These are phyloP conservation scores for Drosophila nasuta DNA, from an alignment of 1,140 invertebrate genomes.

Conservation along the genomic window DNA sequence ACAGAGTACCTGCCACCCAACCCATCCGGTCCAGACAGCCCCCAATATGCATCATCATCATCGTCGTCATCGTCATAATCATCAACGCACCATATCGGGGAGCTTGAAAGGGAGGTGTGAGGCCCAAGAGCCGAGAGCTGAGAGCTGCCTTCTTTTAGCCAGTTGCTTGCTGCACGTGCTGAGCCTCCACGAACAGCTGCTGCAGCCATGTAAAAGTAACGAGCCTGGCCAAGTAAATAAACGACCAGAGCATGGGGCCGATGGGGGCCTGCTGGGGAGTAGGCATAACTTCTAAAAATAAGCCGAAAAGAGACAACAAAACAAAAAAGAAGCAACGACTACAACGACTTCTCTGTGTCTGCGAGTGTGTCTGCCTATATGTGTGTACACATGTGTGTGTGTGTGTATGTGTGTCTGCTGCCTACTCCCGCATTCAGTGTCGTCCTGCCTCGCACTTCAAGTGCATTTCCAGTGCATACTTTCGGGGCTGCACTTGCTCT, in stretches of 20 bases:
- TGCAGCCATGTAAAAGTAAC: conserved; percentile 71
- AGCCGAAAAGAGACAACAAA: conserved; percentile 82
- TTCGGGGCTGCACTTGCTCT: conserved; percentile 55
- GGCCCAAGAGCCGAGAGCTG: conserved; percentile 14
- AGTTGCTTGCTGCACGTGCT: conserved; percentile 82
- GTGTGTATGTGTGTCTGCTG: conserved; percentile 19
- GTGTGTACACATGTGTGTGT: background rate
- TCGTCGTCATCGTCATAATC: conserved; percentile 32
- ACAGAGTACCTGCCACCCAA: conserved; percentile 9
- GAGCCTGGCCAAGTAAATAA: conserved; percentile 78
- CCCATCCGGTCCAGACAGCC: conserved; percentile 46
- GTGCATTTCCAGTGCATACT: conserved; percentile 78
- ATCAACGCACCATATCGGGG: conserved; percentile 54
- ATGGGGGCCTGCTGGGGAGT: conserved; percentile 6
- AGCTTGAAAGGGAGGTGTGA: conserved; percentile 1
- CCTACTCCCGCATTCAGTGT: conserved; percentile 16
- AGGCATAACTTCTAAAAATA: conserved; percentile 78
- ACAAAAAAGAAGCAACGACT: conserved; percentile 79
- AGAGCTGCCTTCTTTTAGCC: conserved; percentile 45
- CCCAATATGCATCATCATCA: conserved; percentile 35
- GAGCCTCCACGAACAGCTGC: conserved; percentile 76
- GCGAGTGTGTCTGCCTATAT: conserved; percentile 29
- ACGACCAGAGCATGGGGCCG: conserved; percentile 1
- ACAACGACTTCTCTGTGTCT: conserved; percentile 49
- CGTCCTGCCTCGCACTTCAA: conserved; percentile 49